Percentiles rank a stretch among this genome's conserved stretches.
Conservation (phyloP, 2,888 invertebrate species). For the Micoletzkya japonica region DNA sequence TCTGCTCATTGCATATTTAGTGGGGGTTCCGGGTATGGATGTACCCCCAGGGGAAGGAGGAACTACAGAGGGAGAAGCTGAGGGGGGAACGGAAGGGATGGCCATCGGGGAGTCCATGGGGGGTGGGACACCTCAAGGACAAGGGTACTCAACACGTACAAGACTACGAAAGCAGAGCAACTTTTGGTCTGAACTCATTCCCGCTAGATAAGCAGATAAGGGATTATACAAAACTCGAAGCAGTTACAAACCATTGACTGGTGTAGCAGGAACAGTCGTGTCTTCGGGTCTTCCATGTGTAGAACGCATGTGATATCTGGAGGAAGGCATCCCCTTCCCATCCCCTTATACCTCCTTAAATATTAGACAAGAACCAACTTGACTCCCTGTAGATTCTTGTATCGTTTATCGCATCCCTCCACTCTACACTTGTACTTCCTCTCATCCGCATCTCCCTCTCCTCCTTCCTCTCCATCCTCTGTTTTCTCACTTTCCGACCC, state of each 20-base stretch:
- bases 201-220: too few relatives aligned
- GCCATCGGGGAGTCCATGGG: neutral
- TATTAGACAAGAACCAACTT: conserved; percentile 13
- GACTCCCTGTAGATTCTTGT: conserved; percentile 30
- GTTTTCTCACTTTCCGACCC: conserved; percentile 14
- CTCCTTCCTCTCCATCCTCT: conserved; percentile 19
- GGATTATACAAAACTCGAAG: too few relatives aligned
- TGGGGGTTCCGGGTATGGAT: conserved; percentile 1
- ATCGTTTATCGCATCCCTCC: conserved; percentile 24
- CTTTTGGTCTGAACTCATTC: too few relatives aligned
- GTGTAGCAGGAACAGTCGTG: too few relatives aligned
- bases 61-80: neutral
- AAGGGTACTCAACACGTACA: neutral
- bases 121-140: neutral
- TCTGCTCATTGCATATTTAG: conserved; percentile 27
- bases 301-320: conserved; percentile 23
- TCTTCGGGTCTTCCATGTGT: conserved; percentile 9
- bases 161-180: neutral
- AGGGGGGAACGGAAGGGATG: neutral
- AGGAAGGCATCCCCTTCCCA: neutral
- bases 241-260: too few relatives aligned
- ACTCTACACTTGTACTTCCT: conserved; percentile 23
- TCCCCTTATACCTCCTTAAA: neutral
- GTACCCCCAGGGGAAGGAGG: neutral
- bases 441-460: conserved; percentile 13